Evolutionary conservation across 2,797 vertebrate genomes (phyloP).

Genomic region (Scomberomorus guttatus): DNA sequence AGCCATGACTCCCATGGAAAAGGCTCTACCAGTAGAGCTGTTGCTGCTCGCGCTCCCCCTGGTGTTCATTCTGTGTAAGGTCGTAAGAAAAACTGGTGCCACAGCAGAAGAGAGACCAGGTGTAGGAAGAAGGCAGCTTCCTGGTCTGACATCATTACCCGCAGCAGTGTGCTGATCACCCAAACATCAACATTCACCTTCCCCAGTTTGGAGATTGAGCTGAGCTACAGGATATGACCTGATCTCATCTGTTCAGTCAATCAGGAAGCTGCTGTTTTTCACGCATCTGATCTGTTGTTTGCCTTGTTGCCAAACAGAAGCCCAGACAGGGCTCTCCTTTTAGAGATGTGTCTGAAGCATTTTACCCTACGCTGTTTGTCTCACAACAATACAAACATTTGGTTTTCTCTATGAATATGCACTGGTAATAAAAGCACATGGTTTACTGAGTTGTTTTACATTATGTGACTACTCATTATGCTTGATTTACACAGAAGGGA

Average conservation of each 20-base stretch:
- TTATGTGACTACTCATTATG: conserved; percentile 2
- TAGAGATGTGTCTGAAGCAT: conserved; percentile 60
- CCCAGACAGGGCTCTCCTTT: conserved; percentile 55
- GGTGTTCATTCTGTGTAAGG: conserved; percentile 64
- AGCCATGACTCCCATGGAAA: conserved; percentile 32
- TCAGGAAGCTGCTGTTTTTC: conserved; percentile 47
- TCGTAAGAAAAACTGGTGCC: conserved; percentile 51
- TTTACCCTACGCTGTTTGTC: conserved; percentile 57
- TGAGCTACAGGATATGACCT: conserved; percentile 8
- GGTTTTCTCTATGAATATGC: conserved; percentile 84
- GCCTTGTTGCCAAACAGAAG: conserved; percentile 72
- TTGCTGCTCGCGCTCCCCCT: conserved; percentile 59
- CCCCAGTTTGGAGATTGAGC: neutral
- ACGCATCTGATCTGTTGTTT: conserved; percentile 53
- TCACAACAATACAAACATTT: conserved; percentile 56
- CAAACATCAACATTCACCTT: neutral
- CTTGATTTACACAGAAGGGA: neutral
- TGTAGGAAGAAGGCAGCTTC: conserved; percentile 42
- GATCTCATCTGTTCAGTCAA: conserved; percentile 1
- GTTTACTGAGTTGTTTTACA: conserved; percentile 72
- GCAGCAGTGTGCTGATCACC: conserved; percentile 43
- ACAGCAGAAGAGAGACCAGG: conserved; percentile 45
- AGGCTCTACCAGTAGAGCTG: conserved; percentile 13
- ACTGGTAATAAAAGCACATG: conserved; percentile 91
- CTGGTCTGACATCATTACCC: conserved; percentile 40